Evolutionary conservation across 2,113 vertebrate genomes (phyloP).

Genomic region (Notothenia coriiceps): DNA sequence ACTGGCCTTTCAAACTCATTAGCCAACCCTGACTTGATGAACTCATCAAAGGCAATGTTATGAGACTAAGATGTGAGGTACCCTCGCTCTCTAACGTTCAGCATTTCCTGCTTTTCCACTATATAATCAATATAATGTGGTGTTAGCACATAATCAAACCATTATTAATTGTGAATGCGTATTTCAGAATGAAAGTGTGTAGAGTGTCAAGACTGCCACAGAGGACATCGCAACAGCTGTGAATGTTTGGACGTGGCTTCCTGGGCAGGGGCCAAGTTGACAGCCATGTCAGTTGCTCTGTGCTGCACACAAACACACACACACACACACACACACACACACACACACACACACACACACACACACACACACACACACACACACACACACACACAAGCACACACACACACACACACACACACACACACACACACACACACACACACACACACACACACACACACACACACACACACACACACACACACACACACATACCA

Average conservation of each 20-base stretch:
- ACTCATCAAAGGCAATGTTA: conserved; percentile 77
- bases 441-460: too few relatives aligned
- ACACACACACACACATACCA: too few relatives aligned
- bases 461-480: too few relatives aligned
- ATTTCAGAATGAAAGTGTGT: conserved; percentile 61
- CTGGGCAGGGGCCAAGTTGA: conserved; percentile 72
- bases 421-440: neutral
- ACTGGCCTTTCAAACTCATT: conserved; percentile 74
- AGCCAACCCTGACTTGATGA: conserved; percentile 72
- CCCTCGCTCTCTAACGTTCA: neutral
- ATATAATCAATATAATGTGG: conserved; percentile 36
- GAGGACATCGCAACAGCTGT: conserved; percentile 71
- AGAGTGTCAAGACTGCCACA: conserved; percentile 63
- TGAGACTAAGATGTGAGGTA: conserved; percentile 36
- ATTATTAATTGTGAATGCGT: conserved; percentile 59
- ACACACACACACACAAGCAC: neutral
- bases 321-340: conserved; percentile 2
- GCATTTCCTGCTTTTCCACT: conserved; percentile 35
- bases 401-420: too few relatives aligned
- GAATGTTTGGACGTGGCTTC: conserved; percentile 76
- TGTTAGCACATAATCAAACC: conserved; percentile 52
- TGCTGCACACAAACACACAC: neutral
- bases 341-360: neutral
- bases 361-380: neutral
- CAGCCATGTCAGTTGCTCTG: conserved; percentile 59